phyloP scores from a whole-genome alignment of 2,888 invertebrate species.

The Eupithecia vulgata region DNA sequence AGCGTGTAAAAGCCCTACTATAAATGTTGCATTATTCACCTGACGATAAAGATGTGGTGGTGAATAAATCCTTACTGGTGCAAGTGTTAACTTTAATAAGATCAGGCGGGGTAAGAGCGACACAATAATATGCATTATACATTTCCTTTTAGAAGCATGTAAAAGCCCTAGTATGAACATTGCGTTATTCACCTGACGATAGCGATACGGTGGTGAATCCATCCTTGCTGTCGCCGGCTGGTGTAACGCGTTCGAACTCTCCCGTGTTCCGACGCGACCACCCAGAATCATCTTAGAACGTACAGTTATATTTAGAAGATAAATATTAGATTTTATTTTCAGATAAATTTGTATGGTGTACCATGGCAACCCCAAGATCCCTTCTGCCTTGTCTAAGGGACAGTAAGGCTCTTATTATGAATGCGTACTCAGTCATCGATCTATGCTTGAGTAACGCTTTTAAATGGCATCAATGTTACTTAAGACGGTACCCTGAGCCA shows the following conservation, averaged over 20 bases:
- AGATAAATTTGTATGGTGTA: background rate
- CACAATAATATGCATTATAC: background rate
- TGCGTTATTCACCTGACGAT: slow-evolving; percentile 76
- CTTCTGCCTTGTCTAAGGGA: background rate
- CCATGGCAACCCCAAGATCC: background rate
- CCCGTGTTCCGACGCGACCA: slow-evolving; percentile 61
- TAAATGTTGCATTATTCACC: no score
- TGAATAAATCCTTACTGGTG: no score
- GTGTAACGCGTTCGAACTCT: slow-evolving; percentile 87
- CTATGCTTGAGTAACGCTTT: background rate
- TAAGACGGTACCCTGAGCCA: no score
- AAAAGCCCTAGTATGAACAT: background rate
- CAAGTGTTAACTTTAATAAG: background rate
- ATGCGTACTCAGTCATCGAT: background rate
- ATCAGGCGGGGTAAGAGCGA: background rate
- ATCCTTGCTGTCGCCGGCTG: slow-evolving; percentile 86
- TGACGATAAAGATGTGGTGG: no score
- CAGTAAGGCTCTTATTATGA: background rate
- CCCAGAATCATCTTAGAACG: slow-evolving; percentile 39
- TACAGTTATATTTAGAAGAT: slow-evolving; percentile 2
- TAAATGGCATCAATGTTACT: background rate
- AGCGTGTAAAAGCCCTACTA: background rate
- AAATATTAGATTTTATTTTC: background rate
- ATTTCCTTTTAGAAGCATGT: background rate
- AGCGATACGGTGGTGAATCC: slow-evolving; percentile 88